Evolutionary conservation across 2,888 invertebrate genomes (phyloP).

Genomic region (Eupithecia exiguata): DNA sequence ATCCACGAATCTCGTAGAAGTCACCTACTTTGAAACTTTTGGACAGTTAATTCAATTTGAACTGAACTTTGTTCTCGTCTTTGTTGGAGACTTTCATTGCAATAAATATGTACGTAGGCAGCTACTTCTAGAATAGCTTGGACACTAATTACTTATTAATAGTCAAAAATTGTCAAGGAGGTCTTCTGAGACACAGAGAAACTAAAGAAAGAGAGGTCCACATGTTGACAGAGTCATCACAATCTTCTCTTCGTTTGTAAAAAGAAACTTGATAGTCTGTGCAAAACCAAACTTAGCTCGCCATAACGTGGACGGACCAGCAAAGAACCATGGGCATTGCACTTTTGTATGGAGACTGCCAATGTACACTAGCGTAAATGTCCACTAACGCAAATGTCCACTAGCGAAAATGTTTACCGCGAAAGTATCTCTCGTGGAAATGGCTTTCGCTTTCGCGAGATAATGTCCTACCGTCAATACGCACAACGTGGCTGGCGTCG

Average conservation of each 20-base stretch:
- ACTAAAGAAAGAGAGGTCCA: neutral
- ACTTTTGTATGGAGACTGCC: too few species aligned
- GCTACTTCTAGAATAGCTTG: neutral
- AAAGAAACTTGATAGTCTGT: neutral
- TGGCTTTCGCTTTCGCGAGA: too few species aligned
- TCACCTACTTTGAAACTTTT: neutral
- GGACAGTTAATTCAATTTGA: constrained; percentile 6
- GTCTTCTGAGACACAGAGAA: neutral
- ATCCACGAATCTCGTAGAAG: neutral
- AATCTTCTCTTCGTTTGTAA: too few species aligned
- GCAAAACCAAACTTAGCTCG: neutral
- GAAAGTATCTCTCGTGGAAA: too few species aligned
- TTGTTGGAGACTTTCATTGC: neutral
- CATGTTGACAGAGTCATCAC: neutral
- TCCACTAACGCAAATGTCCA: too few species aligned
- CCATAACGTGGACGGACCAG: neutral
- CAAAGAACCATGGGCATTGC: too few species aligned
- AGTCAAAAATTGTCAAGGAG: neutral
- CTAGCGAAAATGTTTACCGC: too few species aligned
- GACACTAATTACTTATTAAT: neutral
- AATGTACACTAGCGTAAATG: too few species aligned
- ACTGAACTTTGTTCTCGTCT: constrained; percentile 6
- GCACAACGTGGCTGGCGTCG: too few species aligned
- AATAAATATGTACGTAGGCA: neutral
- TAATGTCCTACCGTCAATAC: too few species aligned